Percentiles rank a stretch among this genome's conserved stretches.
These are phyloP conservation scores for Bhutanitis thaidina DNA, from an alignment of 2,888 invertebrate genomes.

Conservation along the genomic window DNA sequence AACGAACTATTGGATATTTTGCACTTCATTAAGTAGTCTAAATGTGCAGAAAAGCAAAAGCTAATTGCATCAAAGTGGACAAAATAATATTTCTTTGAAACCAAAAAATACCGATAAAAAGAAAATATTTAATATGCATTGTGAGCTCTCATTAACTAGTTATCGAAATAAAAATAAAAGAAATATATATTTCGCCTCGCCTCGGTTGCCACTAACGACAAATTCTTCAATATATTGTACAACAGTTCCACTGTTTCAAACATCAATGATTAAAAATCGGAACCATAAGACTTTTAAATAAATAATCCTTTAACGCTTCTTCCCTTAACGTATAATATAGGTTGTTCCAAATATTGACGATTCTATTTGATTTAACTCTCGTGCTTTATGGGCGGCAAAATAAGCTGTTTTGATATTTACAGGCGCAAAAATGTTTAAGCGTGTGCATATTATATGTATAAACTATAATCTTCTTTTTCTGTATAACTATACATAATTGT, in stretches of 20 bases:
- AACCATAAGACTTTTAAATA: constrained; percentile 8
- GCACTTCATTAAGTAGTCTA: background rate
- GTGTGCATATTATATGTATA: too few species aligned
- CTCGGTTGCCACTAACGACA: background rate
- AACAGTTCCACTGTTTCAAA: background rate
- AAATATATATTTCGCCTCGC: constrained; percentile 2
- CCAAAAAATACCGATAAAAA: background rate
- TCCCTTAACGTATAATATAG: constrained; percentile 3
- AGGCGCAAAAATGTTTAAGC: background rate
- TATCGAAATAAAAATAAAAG: constrained; percentile 3
- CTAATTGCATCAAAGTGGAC: background rate
- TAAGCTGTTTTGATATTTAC: too few species aligned
- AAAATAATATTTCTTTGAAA: background rate
- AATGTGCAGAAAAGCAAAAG: background rate
- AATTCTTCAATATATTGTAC: background rate
- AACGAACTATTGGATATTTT: background rate
- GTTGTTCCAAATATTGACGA: constrained; percentile 1
- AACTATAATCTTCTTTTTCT: too few species aligned
- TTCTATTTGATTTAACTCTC: background rate
- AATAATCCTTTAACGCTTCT: constrained; percentile 10
- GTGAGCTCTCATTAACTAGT: constrained; percentile 11
- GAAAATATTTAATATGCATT: background rate
- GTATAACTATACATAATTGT: too few species aligned
- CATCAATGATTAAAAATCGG: background rate
- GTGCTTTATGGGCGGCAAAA: constrained; percentile 12